Base-by-base conservation (phyloP, 2,797 vertebrate species). In the Cyprinella venusta region DNA sequence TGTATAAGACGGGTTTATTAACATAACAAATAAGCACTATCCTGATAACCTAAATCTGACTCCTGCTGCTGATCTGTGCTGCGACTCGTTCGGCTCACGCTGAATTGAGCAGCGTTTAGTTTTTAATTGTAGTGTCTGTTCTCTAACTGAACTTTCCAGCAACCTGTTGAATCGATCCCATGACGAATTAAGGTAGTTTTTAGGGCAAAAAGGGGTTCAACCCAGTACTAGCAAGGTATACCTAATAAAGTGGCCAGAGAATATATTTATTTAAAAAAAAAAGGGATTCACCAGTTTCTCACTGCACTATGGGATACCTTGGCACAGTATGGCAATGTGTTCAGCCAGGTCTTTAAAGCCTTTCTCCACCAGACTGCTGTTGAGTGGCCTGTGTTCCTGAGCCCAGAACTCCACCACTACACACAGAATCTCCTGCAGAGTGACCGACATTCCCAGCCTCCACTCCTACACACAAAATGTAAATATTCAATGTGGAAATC, bases 361-460 rank as follows among this genome's bases (percentile, higher is more conserved):
- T 72, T 95, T 95, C 85, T 91, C 90, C 85, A 97, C 93, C 40
- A 95, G 84, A 24, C 89, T 94, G 93, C 91, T 95, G 92, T 97
- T 96, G 86, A 94, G 93, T 84, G 92, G 94, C 50, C 96, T 91
- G 88, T 97, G 93, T 84, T 96, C 94, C 86, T 96, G 89, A 90
- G 96, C 95, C 96, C 97, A 98, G 88, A 94, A 98, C 87, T 98
- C 97, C 89, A 97, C 94, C 86, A 95, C 87, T 50, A 95, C 93
- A 85, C 95, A 96, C 87, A 99, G 93, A 87, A 97, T 92, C 84
- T 94, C 93, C 92, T 94, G 94, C 89, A 99, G 56, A 0, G 94
- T 92, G 86, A 89, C 90, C 33, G 92, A 90, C 86, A 97, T 85
- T 89, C 93, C 92, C 89, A 91, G 86, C 65, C 63, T 93, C 89